Evolutionary conservation across 2,797 vertebrate species (phyloP), one percentile per base, ranked within the genome.

Genomic region (Enteromius unitaeniatus): DNA sequence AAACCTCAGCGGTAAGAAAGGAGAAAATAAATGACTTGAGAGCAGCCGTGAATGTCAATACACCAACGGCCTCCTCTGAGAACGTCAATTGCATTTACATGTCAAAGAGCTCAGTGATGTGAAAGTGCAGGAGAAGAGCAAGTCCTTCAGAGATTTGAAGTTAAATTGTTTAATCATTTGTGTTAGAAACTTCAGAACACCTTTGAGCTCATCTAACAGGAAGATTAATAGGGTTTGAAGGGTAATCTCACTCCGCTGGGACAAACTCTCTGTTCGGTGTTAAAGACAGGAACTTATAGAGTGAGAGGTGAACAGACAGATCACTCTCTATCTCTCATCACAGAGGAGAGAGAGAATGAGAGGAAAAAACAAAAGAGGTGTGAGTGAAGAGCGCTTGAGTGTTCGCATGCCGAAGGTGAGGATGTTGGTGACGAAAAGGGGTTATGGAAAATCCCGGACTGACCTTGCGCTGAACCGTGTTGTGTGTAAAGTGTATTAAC

Each of bases 1-100:
- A 92, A 96, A 95, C 87, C 92, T 92, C 80, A 94, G 93, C 0
- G 96, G 97, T 98, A 88, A 95, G 94, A 60, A 31, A 69, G 47
- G 26, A 4, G 17, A 26, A 42, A 17, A 19, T 10, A 62, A 28
- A 53, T 74, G 42, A 60, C 58, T 19, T n/a, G n/a, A 47, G 40
- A 6, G 58, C 58, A 64, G 77, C 13, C 77, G 17, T 67, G 45
- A 65, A 51, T 75, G 31, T 53, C 21, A 75, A 40, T 53, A 34
- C 15, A 53, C n/a, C 34, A 64, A 5, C 28, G 11, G 81, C n/a
- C 8, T 53, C 60, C 51, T 60, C 64, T 23, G 53, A 73, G 37
- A 62, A 62, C 53, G 51, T 51, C 19, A 11, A 21, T 2, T 65
- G 14, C 13, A 26, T 65, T 65, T 68, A 67, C 14, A 68, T 53